Evolutionary conservation across 2,113 vertebrate genomes (phyloP).

Genomic region (Lathamus discolor): DNA sequence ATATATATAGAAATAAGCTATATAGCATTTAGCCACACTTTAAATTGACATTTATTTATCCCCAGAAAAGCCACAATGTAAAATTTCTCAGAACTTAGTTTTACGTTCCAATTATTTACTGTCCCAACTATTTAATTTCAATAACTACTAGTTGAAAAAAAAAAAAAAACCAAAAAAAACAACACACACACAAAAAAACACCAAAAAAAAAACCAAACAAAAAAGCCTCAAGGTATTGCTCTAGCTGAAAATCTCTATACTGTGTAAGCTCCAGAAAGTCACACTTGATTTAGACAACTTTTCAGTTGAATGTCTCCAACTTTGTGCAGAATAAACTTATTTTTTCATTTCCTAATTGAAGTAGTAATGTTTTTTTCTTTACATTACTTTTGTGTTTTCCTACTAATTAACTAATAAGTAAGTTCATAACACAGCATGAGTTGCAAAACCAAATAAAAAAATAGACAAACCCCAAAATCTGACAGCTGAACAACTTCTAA

Average conservation of each 20-base stretch:
- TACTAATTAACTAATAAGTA: background rate
- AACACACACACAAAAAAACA: too few relatives aligned
- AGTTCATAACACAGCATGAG: background rate
- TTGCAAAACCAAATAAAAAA: background rate
- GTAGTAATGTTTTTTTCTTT: background rate
- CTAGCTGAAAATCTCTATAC: background rate
- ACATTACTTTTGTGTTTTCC: background rate
- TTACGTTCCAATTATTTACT: background rate
- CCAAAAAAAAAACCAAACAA: background rate
- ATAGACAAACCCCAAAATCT: background rate
- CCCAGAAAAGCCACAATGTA: background rate
- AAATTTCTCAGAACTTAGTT: slow-evolving; percentile 19
- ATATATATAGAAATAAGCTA: background rate
- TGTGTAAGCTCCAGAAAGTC: background rate
- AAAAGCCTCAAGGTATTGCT: background rate
- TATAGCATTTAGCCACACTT: background rate
- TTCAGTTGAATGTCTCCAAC: background rate
- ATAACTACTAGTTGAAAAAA: background rate
- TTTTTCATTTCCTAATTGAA: background rate
- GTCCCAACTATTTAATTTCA: background rate
- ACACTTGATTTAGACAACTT: background rate
- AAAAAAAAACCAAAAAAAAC: background rate
- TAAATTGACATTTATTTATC: background rate
- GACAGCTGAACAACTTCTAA: background rate
- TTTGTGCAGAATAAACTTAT: background rate